Evolutionary conservation across 2,888 invertebrate genomes (phyloP), one percentile per base, ranked within the genome.

Genomic region (Sphinx pinastri): DNA sequence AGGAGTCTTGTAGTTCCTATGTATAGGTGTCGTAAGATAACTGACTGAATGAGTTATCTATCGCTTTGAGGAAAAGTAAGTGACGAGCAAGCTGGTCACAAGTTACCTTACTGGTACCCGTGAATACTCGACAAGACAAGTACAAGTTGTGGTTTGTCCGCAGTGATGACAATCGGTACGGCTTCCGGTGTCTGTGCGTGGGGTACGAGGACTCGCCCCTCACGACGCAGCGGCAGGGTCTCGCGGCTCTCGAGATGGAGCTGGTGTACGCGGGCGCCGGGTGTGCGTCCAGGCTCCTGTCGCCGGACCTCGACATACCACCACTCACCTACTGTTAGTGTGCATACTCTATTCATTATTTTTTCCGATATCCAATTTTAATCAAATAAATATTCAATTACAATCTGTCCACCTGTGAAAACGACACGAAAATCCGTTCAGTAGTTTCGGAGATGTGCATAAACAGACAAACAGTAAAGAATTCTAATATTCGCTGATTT

Each of bases 231-330:
- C 78, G 84, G 2, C 94, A 88, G 58, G 96, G 96, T 0, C 88
- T 97, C 55, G 95, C 95, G 74, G 96, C 97, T 74, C 91, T 99
- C 71, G 99, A 99, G 91, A 97, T 97, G 86, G 99, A 99, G 87
- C 91, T 99, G 70, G 95, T 98, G 0, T 98, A 98, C 90, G 95
- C 98, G 49, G 99, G 98, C 3, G 98, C 98, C 69, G 97, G 98
- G 94, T 99, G 98, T 88, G 97, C 98, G 16, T 96, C 98, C 13
- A 97, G 98, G 80, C 95, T 99, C 6, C 97, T 99, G 93, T 97
- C 91, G 0, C 94, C 94, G 0, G 89, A 92, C 72, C 75, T 93
- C 12, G 90, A 91, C 16, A 86, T 93, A 79, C 90, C 93, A 0
- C 88, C 90, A 0, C 77, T 93, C 69, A 83, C 87, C 1, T 86